Evolutionary conservation across 2,113 vertebrate species (phyloP), one percentile per base, ranked within the genome.

Genomic region (Zapornia atra): DNA sequence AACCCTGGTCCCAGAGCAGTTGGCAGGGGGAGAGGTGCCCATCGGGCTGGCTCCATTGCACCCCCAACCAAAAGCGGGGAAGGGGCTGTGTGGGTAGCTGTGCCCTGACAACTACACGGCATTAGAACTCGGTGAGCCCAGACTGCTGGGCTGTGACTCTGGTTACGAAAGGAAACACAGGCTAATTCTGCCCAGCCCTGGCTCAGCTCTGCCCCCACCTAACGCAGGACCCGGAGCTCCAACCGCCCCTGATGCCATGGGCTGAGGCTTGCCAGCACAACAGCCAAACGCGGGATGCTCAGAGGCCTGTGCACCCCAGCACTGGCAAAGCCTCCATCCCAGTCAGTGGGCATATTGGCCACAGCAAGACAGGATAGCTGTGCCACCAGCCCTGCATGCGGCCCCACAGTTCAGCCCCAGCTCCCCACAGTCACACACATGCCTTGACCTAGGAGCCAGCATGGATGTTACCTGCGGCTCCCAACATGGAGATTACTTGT

Each of bases 181-280:
- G 21, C 17, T 50, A 13, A 40, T 12, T 13, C 46, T 60, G 66
- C 46, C 13, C 15, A 0, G 25, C 51, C 11, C 18, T 1, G 0
- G 42, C 57, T 15, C 50, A 11, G 50, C 33, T 26, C 60, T 24
- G 28, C 42, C 25, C 0, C 19, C 29, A 17, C 29, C n/a, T 34
- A 8, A 15, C 2, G 1, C 13, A 46, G 48, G 19, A n/a, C 36
- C 20, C 0, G 0, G 68, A 28, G 61, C n/a, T 56, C 3, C 0
- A 34, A 10, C n/a, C 11, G 4, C 48, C 54, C 38, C n/a, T 2
- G 5, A 31, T n/a, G 20, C 3, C 5, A 2, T 34, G 33, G 33
- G 3, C 66, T 7, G 34, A 4, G 0, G 31, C 66, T 25, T 25
- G 34, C 21, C 50, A 15, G 22, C 1, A 1, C 40, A 29, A 28